A percentile compares a stretch with the other conserved stretches of the same genome.
phyloP scores from a whole-genome alignment of 2,888 invertebrate genomes.

The Selenia dentaria region DNA sequence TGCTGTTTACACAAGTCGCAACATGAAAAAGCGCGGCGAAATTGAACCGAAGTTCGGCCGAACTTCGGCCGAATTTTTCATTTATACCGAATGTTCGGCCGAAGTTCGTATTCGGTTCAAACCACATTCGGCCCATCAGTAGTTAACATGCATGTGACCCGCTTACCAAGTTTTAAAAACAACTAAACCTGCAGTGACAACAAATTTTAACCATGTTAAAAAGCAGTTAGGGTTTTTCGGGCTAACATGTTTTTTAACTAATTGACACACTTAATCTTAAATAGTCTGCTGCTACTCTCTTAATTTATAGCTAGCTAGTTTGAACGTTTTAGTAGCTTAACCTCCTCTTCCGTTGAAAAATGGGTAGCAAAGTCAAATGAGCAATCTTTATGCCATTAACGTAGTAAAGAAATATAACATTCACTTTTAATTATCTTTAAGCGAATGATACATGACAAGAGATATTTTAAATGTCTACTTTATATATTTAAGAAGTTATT shows the following conservation, averaged over 20 bases:
- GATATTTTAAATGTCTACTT: no score
- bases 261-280: slow-evolving; percentile 15
- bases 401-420: slow-evolving; percentile 1
- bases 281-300: slow-evolving; percentile 14
- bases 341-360: slow-evolving; percentile 13
- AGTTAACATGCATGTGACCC: slow-evolving; percentile 24
- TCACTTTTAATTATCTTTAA: slow-evolving; percentile 5
- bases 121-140: no score
- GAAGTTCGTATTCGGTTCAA: no score
- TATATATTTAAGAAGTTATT: no score
- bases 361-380: neutral
- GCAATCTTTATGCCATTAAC: neutral
- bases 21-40: no score
- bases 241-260: no score
- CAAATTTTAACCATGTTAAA: slow-evolving; percentile 23
- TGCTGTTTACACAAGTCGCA: no score
- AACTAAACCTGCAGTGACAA: slow-evolving; percentile 24
- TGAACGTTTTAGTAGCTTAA: neutral
- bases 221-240: slow-evolving; percentile 12
- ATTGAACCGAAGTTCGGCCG: no score
- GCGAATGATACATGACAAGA: slow-evolving; percentile 2
- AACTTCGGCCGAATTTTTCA: no score
- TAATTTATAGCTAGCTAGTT: slow-evolving; percentile 4
- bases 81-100: no score
- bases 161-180: slow-evolving; percentile 27